Evolutionary conservation across 2,888 invertebrate genomes (phyloP), one percentile per base, ranked within the genome.

Genomic region (Aspidapion aeneum): DNA sequence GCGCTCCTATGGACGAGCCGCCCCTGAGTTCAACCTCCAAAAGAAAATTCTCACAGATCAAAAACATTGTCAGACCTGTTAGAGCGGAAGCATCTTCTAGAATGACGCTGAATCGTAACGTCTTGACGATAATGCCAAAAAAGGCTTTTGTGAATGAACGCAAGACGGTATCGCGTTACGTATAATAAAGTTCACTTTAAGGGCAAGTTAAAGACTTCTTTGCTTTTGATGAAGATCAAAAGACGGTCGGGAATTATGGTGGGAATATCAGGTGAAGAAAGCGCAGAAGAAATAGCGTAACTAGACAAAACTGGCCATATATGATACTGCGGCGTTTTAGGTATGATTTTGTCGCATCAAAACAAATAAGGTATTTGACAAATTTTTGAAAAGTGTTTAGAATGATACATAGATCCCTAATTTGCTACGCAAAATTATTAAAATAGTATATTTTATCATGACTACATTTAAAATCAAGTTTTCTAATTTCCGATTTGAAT

Each of bases 121-220:
- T 64, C 64, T 66, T 66, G 64, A 64, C 64, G 63, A 63, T 58
- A 60, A 65, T 60, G 67, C 59, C 60, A 61, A 63, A 61, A 57
- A n/a, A 63, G 58, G 56, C 64, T 63, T 63, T 66, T 21, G 62
- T 55, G 49, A 63, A 59, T 17, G 52, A 19, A 52, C n/a, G n/a
- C n/a, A 52, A 60, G 55, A 35, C 52, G 54, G 21, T 65, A 67
- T 67, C 67, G 58, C 35, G 64, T 67, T 57, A 67, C 67, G 64
- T 67, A 67, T 67, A 67, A 67, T 67, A 65, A 67, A 65, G 67
- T 67, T 67, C 65, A 65, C 67, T 67, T 67, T 61, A 61, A 63
- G 57, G 61, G 55, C n/a, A 67, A 67, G 67, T 64, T 66, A 66
- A 66, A 63, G 61, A 64, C 59, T 59, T n/a, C n/a, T n/a, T 66